Conservation (phyloP, 2,797 vertebrate species). For the Sebastes vulpes region DNA sequence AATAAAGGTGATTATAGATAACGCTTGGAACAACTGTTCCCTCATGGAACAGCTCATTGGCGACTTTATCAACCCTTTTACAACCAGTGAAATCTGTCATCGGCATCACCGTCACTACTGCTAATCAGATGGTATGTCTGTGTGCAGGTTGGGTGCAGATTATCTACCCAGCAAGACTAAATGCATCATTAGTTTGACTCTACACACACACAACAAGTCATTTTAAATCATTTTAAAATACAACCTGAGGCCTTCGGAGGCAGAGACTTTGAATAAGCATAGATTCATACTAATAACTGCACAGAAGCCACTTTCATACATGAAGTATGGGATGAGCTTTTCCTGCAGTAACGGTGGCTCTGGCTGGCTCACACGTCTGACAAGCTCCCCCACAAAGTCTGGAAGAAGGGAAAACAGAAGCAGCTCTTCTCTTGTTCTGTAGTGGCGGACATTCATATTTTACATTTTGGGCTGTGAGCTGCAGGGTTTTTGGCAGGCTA, state of each 20-base stretch:
- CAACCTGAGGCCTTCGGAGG: not conserved
- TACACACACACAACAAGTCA: not conserved
- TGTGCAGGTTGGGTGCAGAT: not conserved
- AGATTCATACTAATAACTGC: constrained; percentile 6
- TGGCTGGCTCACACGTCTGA: not conserved
- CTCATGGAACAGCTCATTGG: constrained; percentile 15
- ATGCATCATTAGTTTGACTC: not conserved
- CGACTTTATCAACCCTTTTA: constrained; percentile 2
- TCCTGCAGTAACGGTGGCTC: not conserved
- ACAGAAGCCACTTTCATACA: constrained; percentile 5
- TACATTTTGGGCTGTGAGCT: constrained; percentile 9
- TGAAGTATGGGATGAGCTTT: constrained; percentile 4
- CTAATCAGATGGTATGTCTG: not conserved
- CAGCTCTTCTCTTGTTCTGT: constrained; percentile 2
- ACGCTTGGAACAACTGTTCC: constrained; percentile 5
- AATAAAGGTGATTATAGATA: not conserved
- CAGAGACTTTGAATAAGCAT: not conserved
- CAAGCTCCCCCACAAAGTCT: not conserved
- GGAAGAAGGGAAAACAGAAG: not conserved
- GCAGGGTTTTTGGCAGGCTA: not conserved
- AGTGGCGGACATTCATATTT: not conserved
- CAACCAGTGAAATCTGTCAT: not conserved
- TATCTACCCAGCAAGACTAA: not conserved
- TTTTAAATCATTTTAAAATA: not conserved
- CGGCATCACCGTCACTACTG: not conserved